A percentile compares a stretch with the other conserved stretches of the same genome.
These are phyloP conservation scores for Accipiter cooperii DNA, from an alignment of 2,113 vertebrate species.

Conservation along the genomic window DNA sequence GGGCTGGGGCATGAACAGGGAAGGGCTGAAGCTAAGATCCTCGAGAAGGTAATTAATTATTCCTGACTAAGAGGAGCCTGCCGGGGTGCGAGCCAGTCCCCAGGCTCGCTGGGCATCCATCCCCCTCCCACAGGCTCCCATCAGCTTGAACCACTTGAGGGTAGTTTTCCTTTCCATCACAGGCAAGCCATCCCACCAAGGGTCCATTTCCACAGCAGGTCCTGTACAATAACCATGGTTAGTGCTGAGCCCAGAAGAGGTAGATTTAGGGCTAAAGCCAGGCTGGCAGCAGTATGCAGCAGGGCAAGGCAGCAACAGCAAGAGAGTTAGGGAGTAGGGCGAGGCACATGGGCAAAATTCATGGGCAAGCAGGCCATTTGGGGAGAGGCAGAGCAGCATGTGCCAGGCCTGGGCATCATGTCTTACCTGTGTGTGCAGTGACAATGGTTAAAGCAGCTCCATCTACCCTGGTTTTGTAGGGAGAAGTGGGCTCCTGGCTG, in stretches of 20 bases:
- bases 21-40: constrained; percentile 57
- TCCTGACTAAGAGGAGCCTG: constrained; percentile 42
- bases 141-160: background rate
- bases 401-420: background rate
- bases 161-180: background rate
- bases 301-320: background rate
- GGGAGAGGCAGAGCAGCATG: background rate
- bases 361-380: background rate
- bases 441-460: background rate
- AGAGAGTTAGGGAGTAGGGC: background rate
- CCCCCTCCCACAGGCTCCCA: background rate
- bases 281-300: background rate
- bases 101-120: background rate
- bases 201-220: background rate
- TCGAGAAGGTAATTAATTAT: constrained; percentile 64
- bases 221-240: background rate
- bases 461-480: background rate
- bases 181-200: background rate
- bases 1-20: constrained; percentile 55
- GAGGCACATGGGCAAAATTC: background rate
- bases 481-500: background rate
- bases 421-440: background rate
- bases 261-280: background rate
- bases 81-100: background rate
- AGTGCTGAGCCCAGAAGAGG: background rate